Evolutionary conservation across 2,888 invertebrate species (phyloP), one percentile per base, ranked within the genome.

Genomic region (Ophion ellenae): DNA sequence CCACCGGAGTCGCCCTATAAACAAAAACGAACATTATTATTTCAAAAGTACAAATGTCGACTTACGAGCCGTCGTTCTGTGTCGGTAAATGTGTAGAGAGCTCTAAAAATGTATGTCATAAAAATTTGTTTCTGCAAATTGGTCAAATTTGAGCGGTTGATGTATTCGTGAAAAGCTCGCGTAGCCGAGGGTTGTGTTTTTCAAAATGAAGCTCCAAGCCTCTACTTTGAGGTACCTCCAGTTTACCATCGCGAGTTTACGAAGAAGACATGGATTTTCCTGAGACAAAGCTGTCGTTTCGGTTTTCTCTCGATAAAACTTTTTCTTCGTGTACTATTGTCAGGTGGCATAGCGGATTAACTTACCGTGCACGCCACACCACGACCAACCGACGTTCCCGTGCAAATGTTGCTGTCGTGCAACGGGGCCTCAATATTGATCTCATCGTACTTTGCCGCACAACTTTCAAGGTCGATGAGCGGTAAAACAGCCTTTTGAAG

Each of bases 1-100:
- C 95, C 95, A 4, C 95, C 95, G 0, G 95, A 95, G 87, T 95
- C 95, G 67, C 95, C 95, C 95, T 95, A 91, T 1, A 57, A 57
- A 20, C 1, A 71, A 47, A 53, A 20, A 63, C 20, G 45, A 47
- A 11, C 53, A 76, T 36, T 14, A 10, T n/a, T 9, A 24, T 17
- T n/a, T 24, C 11, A 20, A 32, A 10, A 67, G n/a, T n/a, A n/a
- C 47, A 10, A 14, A 1, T n/a, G 11, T 32, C 20, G 24, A 28
- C n/a, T 0, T 59, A 20, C 7, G 45, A 57, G 40, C 59, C 45
- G 10, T 10, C 45, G 1, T 45, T 11, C 2, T 11, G 9, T 9
- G 11, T 9, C 11, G 2, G 2, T 45, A 45, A 10, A 5, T 6
- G 45, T 45, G 45, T 10, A 45, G 10, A 10, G 2, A 10, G 6